Percentiles rank a stretch among this genome's conserved stretches.
Evolutionary conservation across 2,797 vertebrate genomes (phyloP).

Genomic region (Protonibea diacanthus): DNA sequence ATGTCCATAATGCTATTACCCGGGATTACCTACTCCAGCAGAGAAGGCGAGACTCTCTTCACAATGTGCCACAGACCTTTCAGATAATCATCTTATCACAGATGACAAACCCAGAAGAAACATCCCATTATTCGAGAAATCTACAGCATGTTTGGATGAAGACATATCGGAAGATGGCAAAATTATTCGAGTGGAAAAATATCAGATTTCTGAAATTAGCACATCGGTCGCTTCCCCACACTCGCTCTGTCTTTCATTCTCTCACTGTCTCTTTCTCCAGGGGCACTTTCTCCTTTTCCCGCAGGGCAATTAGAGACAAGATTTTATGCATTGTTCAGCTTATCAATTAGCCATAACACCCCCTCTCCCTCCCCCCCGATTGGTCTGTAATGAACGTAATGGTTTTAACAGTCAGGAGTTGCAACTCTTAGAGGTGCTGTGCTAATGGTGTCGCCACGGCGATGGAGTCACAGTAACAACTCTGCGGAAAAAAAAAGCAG

Average conservation of each 20-base stretch:
- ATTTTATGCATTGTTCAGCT: conserved; percentile 88
- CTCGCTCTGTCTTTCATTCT: conserved; percentile 55
- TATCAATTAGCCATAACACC: conserved; percentile 96
- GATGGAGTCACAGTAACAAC: conserved; percentile 85
- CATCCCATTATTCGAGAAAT: conserved; percentile 79
- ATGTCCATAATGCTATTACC: conserved; percentile 87
- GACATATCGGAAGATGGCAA: conserved; percentile 71
- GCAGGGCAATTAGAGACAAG: conserved; percentile 86
- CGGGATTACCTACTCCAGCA: conserved; percentile 86
- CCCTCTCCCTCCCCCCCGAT: conserved; percentile 84
- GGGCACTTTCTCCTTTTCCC: conserved; percentile 75
- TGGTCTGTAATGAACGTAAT: conserved; percentile 96
- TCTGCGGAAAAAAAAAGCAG: conserved; percentile 65
- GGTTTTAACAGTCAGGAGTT: conserved; percentile 96
- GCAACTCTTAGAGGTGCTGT: conserved; percentile 97
- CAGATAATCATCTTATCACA: conserved; percentile 86
- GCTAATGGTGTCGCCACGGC: conserved; percentile 94
- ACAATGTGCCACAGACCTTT: conserved; percentile 84
- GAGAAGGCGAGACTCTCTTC: conserved; percentile 82
- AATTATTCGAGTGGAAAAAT: conserved; percentile 79
- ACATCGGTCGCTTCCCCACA: conserved; percentile 56
- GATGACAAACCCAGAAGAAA: conserved; percentile 84
- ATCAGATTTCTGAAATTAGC: conserved; percentile 79
- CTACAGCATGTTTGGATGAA: conserved; percentile 77
- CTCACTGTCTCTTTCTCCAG: conserved; percentile 66